Evolutionary conservation across 1,140 invertebrate species (phyloP).

Genomic region (Brachystomella parvula): DNA sequence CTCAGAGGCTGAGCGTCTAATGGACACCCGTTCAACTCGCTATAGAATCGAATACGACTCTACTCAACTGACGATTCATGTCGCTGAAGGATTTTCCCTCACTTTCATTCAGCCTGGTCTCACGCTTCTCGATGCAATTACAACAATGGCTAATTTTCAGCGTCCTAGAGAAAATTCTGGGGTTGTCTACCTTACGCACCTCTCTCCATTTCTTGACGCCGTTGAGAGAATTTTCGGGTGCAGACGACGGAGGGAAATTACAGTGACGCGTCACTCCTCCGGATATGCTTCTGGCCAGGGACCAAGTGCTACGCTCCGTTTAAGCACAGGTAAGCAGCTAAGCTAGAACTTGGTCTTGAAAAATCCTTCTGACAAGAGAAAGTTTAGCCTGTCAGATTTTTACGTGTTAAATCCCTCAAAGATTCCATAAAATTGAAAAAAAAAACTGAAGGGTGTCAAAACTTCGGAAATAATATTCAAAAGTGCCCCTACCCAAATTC

Average conservation of each 20-base stretch:
- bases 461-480: no score
- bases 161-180: conserved; percentile 24
- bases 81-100: conserved; percentile 11
- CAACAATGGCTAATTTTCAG: conserved; percentile 15
- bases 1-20: background rate
- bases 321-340: no score
- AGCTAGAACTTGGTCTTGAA: no score
- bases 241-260: background rate
- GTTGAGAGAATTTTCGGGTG: conserved; percentile 28
- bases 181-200: conserved; percentile 25
- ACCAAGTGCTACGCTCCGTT: background rate
- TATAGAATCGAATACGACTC: conserved; percentile 26
- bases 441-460: no score
- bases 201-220: conserved; percentile 28
- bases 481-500: no score
- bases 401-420: no score
- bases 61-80: conserved; percentile 7
- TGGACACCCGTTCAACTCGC: background rate
- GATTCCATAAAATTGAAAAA: no score
- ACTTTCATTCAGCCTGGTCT: conserved; percentile 30
- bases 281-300: no score
- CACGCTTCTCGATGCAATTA: conserved; percentile 26
- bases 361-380: no score
- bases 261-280: background rate
- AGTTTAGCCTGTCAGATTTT: no score